Base-by-base conservation (phyloP, 2,888 invertebrate species). In the Chrysopilus asiliformis region DNA sequence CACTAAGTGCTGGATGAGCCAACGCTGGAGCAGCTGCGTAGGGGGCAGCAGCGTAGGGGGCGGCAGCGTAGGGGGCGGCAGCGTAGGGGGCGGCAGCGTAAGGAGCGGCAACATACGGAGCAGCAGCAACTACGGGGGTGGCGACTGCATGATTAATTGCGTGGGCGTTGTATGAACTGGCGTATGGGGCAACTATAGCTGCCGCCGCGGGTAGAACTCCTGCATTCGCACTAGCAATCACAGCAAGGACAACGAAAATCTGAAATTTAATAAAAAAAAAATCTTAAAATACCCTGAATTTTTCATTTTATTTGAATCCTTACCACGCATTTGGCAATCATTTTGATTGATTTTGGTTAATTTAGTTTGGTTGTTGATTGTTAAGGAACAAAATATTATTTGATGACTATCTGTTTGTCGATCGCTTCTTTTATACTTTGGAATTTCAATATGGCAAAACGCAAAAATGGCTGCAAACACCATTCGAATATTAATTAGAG, bases 71-170 rank as follows among this genome's bases (percentile, higher is more conserved):
- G 17, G 57, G 52, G 4, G 59, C 42, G 8, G 67, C 63, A 20
- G 56, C 53, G 2, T 53, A 49, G 16, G 59, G 56, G 4, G 57
- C 55, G 10, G 66, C 50, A 28, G 37, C 37, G n/a, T n/a, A n/a
- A 1, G 78, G 78, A 2, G 76, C 67, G 17, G 76, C 77, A 10
- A 76, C 66, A 1, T 31, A 17, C 17, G 40, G 38, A 9, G 45
- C 44, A 15, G 60, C 56, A 13, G 58, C 57, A 15, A 61, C 45
- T 10, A 72, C 68, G 1, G 81, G 81, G 8, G 76, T 68, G 16
- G 80, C 79, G 4, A 80, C 69, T 1, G 81, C 81, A 49, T 82
- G 82, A 62, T 81, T 79, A 38, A 82, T 68, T 14, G 75, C 67
- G 49, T 80, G 81, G 0, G 80, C 79, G 41, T 79, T 79, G 62